Evolutionary conservation across 2,797 vertebrate genomes (phyloP).

Genomic region (Simalia tracyae): DNA sequence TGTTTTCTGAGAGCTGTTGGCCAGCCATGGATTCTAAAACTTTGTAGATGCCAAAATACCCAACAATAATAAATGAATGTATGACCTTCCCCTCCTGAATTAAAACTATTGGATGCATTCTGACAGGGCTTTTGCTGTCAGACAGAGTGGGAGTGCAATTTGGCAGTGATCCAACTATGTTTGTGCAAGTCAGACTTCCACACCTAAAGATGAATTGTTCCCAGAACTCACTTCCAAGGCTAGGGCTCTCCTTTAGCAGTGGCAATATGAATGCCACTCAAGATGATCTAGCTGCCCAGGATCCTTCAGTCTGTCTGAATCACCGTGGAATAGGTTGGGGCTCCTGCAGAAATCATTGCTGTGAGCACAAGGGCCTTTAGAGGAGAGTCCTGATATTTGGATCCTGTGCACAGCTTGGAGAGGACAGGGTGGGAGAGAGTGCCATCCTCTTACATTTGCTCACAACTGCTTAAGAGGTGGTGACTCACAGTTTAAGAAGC

Average conservation of each 20-base stretch:
- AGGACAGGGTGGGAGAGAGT: not conserved
- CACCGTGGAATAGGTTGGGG: not conserved
- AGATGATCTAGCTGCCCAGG: not conserved
- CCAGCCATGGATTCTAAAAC: not conserved
- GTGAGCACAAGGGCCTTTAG: not conserved
- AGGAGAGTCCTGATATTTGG: not conserved
- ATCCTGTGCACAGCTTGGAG: not conserved
- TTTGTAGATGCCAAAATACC: not conserved
- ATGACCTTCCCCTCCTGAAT: not conserved
- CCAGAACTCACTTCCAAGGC: not conserved
- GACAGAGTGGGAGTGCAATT: not conserved
- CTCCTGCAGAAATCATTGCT: not conserved
- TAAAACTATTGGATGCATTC: not conserved
- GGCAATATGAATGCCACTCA: not conserved
- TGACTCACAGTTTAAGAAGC: not conserved
- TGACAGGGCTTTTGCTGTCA: not conserved
- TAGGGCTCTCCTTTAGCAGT: not conserved
- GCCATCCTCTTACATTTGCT: not conserved
- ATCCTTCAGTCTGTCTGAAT: not conserved
- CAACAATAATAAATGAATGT: not conserved
- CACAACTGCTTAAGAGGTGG: not conserved
- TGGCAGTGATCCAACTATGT: not conserved
- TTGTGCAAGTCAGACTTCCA: not conserved
- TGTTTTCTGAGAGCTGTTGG: not conserved
- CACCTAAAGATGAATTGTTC: not conserved